These are phyloP conservation scores for Sisyra terminalis DNA, from an alignment of 2,888 invertebrate species.

Conservation along the genomic window DNA sequence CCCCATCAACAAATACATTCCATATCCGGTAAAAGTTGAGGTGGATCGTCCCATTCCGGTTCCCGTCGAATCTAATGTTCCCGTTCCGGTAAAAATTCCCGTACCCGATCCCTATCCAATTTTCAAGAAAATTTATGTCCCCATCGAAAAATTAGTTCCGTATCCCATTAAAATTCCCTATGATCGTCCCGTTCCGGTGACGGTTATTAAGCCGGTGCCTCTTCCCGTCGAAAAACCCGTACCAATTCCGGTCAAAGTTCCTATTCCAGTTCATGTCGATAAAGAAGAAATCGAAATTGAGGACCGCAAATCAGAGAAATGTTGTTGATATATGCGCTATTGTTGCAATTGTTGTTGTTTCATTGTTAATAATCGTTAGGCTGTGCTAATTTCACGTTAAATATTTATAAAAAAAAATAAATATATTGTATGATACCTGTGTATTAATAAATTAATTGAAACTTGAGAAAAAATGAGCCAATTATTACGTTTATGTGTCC, in stretches of 20 bases:
- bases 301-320: not conserved
- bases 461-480: no score
- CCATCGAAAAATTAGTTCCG: constrained; percentile 44
- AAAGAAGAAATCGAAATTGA: constrained; percentile 2
- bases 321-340: no score
- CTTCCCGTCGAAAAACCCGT: constrained; percentile 33
- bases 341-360: no score
- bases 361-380: no score
- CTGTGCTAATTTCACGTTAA: no score
- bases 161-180: constrained; percentile 45
- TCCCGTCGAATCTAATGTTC: constrained; percentile 30
- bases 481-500: no score
- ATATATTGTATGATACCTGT: no score
- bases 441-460: no score
- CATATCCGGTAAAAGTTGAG: constrained; percentile 34
- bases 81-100: constrained; percentile 17
- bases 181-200: constrained; percentile 36
- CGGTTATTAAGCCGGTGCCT: constrained; percentile 39
- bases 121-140: constrained; percentile 29
- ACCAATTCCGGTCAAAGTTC: constrained; percentile 36
- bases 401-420: no score
- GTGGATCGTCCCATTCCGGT: constrained; percentile 34
- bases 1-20: constrained; percentile 8
- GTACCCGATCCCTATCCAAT: constrained; percentile 7
- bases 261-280: constrained; percentile 32